Evolutionary conservation across 2,888 invertebrate genomes (phyloP).

Genomic region (Leptura quadrifasciata): DNA sequence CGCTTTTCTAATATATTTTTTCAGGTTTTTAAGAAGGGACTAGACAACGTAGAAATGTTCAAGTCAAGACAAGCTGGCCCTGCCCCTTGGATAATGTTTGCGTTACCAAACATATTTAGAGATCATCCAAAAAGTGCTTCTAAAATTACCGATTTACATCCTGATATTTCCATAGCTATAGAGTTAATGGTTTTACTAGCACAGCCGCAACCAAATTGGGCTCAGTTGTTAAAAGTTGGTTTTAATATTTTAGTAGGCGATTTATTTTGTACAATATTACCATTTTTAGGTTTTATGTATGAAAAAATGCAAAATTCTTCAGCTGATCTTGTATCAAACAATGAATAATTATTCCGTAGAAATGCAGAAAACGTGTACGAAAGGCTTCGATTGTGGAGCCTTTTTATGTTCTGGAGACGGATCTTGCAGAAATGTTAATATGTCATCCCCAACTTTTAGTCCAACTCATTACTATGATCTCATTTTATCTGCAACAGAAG

Average conservation of each 20-base stretch:
- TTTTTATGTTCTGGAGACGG: constrained; percentile 85
- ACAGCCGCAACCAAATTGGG: constrained; percentile 88
- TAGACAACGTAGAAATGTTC: constrained; percentile 77
- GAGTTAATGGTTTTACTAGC: constrained; percentile 84
- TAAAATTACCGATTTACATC: constrained; percentile 74
- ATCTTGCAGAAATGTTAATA: constrained; percentile 67
- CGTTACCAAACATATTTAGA: constrained; percentile 79
- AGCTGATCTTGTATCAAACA: constrained; percentile 76
- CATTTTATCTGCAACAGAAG: constrained; percentile 79
- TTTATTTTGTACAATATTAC: neutral
- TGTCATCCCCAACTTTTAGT: constrained; percentile 55
- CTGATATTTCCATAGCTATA: constrained; percentile 80
- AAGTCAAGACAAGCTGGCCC: constrained; percentile 76
- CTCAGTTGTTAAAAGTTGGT: constrained; percentile 82
- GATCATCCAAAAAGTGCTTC: constrained; percentile 66
- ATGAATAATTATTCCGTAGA: constrained; percentile 61
- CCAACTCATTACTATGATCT: constrained; percentile 75
- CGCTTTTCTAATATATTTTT: too few species aligned
- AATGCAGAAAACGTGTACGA: constrained; percentile 58
- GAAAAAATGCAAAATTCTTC: constrained; percentile 81
- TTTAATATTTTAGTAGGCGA: neutral
- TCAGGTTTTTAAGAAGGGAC: constrained; percentile 76
- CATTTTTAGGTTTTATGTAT: constrained; percentile 80
- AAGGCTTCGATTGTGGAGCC: constrained; percentile 76
- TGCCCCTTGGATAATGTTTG: constrained; percentile 83